These are phyloP conservation scores for Ageneiosus marmoratus DNA, from an alignment of 2,113 vertebrate species.

Conservation along the genomic window DNA sequence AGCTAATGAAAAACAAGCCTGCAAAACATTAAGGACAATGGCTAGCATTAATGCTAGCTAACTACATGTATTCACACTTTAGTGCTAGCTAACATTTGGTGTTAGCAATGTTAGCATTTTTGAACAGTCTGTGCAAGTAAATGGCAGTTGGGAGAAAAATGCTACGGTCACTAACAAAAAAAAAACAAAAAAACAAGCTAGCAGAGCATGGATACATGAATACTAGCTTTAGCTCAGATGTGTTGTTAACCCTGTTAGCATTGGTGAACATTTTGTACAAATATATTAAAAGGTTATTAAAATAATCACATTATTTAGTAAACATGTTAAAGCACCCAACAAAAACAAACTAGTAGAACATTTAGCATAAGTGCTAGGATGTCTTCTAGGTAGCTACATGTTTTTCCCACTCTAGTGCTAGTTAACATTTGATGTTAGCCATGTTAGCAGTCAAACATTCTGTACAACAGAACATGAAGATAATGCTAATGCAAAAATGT, in stretches of 20 bases:
- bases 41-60: not conserved
- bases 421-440: not conserved
- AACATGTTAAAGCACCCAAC: not conserved
- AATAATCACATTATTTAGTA: not conserved
- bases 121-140: not conserved
- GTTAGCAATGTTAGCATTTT: not conserved
- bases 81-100: not conserved
- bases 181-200: not conserved
- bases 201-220: not conserved
- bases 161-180: not conserved
- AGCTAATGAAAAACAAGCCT: not conserved
- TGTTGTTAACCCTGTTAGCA: not conserved
- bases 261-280: not conserved
- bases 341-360: not conserved
- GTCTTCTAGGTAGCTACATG: not conserved
- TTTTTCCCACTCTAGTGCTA: not conserved
- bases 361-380: not conserved
- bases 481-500: not conserved
- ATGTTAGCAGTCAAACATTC: not conserved
- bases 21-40: not conserved
- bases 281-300: not conserved
- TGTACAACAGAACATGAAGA: too few species aligned
- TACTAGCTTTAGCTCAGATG: not conserved
- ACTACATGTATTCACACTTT: not conserved
- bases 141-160: not conserved